phyloP scores from a whole-genome alignment of 2,888 invertebrate genomes.

The Lasius platythorax region DNA sequence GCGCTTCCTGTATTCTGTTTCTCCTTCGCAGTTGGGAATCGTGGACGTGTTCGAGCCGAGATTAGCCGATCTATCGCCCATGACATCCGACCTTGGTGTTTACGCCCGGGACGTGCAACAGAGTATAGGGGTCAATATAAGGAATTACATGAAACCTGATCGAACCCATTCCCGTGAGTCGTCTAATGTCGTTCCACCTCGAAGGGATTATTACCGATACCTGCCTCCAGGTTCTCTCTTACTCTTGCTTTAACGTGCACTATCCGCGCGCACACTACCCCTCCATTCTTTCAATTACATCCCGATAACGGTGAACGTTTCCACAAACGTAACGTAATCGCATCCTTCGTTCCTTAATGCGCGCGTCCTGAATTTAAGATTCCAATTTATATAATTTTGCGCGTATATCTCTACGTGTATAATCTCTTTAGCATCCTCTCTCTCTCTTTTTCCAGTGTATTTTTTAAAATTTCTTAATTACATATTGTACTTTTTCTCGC shows the following conservation, averaged over 20 bases:
- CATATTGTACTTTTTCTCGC: neutral
- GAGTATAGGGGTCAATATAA: conserved; percentile 93
- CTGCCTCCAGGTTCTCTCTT: conserved; percentile 75
- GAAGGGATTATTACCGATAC: conserved; percentile 79
- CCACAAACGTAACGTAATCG: neutral
- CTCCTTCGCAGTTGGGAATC: conserved; percentile 90
- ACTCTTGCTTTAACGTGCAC: conserved; percentile 70
- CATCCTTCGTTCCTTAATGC: conserved; percentile 33
- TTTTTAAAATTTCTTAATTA: conserved; percentile 3
- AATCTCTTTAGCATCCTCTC: neutral
- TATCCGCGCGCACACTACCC: conserved; percentile 60
- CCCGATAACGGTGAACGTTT: conserved; percentile 33
- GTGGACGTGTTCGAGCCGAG: conserved; percentile 93
- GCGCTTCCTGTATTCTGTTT: neutral
- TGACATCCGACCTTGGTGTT: conserved; percentile 92
- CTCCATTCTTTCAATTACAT: conserved; percentile 52
- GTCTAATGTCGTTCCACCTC: conserved; percentile 71
- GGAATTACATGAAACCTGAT: conserved; percentile 90
- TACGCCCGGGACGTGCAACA: conserved; percentile 95
- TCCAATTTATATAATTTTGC: conserved; percentile 33
- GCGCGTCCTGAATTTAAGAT: conserved; percentile 29
- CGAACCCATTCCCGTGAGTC: conserved; percentile 81
- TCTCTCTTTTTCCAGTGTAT: neutral
- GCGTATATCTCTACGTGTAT: neutral
- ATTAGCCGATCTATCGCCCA: conserved; percentile 92